Percentiles rank a stretch among this genome's conserved stretches.
Evolutionary conservation across 2,113 vertebrate genomes (phyloP).

Genomic region (Ictalurus punctatus): DNA sequence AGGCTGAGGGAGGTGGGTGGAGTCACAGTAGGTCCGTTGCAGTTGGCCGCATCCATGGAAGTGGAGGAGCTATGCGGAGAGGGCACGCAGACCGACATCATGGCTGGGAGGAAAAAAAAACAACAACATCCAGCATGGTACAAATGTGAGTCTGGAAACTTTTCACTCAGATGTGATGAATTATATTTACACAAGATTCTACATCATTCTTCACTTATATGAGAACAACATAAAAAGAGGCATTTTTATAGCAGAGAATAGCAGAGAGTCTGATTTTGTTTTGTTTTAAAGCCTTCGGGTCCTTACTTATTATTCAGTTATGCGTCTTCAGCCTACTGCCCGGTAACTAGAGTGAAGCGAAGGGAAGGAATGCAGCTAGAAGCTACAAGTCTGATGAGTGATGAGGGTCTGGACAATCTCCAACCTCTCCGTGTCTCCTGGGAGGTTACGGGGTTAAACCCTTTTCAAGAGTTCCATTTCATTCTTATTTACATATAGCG

Average conservation of each 20-base stretch:
- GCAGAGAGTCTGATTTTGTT: neutral
- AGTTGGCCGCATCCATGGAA: constrained; percentile 81
- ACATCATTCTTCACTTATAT: neutral
- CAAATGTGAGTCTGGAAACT: neutral
- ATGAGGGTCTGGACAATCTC: neutral
- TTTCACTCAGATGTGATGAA: neutral
- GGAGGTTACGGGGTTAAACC: no score
- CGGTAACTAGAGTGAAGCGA: neutral
- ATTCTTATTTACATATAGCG: neutral
- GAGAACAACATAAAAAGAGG: neutral
- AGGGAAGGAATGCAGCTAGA: neutral
- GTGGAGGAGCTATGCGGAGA: constrained; percentile 57
- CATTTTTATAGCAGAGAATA: neutral
- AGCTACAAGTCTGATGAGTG: neutral
- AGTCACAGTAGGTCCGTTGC: constrained; percentile 79
- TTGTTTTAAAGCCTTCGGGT: neutral
- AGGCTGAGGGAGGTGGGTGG: constrained; percentile 91
- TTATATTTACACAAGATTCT: neutral
- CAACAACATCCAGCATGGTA: neutral
- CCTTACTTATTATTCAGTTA: neutral
- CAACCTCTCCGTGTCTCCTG: neutral
- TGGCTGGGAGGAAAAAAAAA: constrained; percentile 56
- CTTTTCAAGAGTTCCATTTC: neutral
- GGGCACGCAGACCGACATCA: constrained; percentile 86
- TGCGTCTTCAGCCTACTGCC: neutral